Conservation (phyloP, 2,113 vertebrate genomes). For the Malurus alboscapulatus region DNA sequence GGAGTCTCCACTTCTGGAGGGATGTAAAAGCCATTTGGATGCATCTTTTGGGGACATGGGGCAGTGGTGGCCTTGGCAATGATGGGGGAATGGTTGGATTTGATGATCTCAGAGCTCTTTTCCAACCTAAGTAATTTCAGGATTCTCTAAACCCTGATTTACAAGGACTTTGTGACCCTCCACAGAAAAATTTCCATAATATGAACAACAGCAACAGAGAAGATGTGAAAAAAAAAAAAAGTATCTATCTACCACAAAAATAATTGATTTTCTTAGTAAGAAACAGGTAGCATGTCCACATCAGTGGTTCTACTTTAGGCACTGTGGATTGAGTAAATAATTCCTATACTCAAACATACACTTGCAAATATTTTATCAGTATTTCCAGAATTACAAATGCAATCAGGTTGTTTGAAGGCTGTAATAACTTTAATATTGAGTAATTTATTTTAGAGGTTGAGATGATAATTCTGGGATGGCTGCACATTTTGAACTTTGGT, state of each 20-base stretch:
- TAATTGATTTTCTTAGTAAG: not conserved
- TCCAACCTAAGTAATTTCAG: not conserved
- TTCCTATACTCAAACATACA: not conserved
- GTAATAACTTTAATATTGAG: not conserved
- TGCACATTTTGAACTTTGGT: not conserved
- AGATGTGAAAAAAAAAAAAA: not conserved
- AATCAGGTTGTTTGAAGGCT: not conserved
- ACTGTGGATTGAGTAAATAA: not conserved
- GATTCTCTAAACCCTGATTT: not conserved
- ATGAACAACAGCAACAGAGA: not conserved
- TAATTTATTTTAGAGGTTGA: not conserved
- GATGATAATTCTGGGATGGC: not conserved
- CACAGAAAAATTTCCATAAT: not conserved
- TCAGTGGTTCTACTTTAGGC: not conserved
- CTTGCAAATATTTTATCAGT: not conserved
- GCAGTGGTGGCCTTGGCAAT: not conserved
- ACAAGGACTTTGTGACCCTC: not conserved
- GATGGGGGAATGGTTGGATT: not conserved
- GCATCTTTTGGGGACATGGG: not conserved
- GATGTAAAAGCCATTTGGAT: not conserved
- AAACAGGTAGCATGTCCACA: not conserved
- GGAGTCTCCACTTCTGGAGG: accelerated
- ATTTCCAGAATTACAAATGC: not conserved
- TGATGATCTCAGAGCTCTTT: accelerated
- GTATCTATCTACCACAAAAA: not conserved